Base-by-base conservation (phyloP, 1,140 invertebrate genomes). In the Meteorus sp. region DNA sequence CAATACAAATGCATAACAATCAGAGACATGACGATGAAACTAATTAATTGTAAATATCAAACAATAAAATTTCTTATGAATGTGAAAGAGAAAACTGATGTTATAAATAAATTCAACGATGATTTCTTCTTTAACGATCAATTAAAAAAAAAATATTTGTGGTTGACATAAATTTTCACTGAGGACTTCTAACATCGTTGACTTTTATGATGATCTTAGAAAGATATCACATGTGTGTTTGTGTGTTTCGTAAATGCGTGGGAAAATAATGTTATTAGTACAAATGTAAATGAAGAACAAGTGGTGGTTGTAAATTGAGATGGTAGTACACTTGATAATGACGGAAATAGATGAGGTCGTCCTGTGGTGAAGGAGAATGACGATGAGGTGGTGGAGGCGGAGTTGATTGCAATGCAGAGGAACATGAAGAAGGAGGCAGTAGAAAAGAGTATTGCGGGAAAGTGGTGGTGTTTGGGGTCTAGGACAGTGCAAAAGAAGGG, bases 401-500 rank as follows among this genome's bases (percentile, higher is more conserved):
- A 53, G 23, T 35, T 9, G 19, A 8, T n/a, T n/a, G 31, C 31
- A n/a, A n/a, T 33, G 19, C n/a, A 45, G n/a, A 45, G 29, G 19
- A 15, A 5, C 17, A 23, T 15, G 54, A 19, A 47, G 44, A 4
- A 39, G 48, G 45, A 58, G n/a, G 55, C 13, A 11, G 22, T 27
- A 15, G 41, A 56, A 31, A 48, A n/a, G 23, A 44, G 35, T 7
- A 22, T 43, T 7, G 29, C 25, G 19, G 41, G 31, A 15, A 23
- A 45, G 4, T 35, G 25, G 15, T 52, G 37, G 45, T 37, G 44
- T 48, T 27, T 37, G 27, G n/a, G 15, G 37, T 37, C 15, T 35
- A 65, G 64, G 67, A 64, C 63, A 70, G 65, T 67, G 72, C 69
- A 67, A 76, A 79, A 76, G 74, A 77, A 77, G 76, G 73, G 73